Base-by-base conservation (phyloP, 2,113 vertebrate genomes). In the Chaetodon trifascialis region DNA sequence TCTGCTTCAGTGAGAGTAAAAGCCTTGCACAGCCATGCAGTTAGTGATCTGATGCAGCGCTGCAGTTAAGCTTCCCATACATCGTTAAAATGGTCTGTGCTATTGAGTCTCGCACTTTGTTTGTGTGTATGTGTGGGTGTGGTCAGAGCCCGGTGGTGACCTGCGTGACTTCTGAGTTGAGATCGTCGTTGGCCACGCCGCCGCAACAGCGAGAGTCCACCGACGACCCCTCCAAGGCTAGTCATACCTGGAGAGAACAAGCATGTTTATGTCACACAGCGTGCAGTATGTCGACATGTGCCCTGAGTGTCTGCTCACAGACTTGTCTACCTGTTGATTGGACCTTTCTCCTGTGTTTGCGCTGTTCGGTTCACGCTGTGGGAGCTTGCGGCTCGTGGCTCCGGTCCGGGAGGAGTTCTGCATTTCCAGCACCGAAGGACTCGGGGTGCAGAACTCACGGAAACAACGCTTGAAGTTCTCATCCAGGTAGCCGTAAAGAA, bases 381-480 rank as follows among this genome's bases (percentile, higher is more conserved):
- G 96, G 63, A 96, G 94, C 77, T 91, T 91, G 85, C 93, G 92
- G 83, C 86, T 82, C 0, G 69, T 89, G 40, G 67, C 86, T 58
- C 91, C 92, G 7, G 95, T 92, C 25, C 97, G 95, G 12, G 96
- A 96, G 12, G 98, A 99, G 87, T 97, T 98, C 88, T 98, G 97
- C 63, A 97, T 96, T 89, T 99, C 97, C 44, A 97, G 88, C 62
- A 96, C 90, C 0, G 97, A 97, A 3, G 97, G 94, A 63, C 96
- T 97, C 15, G 98, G 97, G 79, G 98, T 95, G 88, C 99, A 99
- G 96, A 99, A 99, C 94, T 99, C 98, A 83, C 97, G 95, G 95
- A 99, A 99, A 90, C 99, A 99, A 64, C 99, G 95, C 91, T 99
- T 99, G 94, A 99, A 99, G 95, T 99, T 99, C 93, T 99, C 98